Evolutionary conservation across 2,797 vertebrate species (phyloP).

Genomic region (Mustela erminea): DNA sequence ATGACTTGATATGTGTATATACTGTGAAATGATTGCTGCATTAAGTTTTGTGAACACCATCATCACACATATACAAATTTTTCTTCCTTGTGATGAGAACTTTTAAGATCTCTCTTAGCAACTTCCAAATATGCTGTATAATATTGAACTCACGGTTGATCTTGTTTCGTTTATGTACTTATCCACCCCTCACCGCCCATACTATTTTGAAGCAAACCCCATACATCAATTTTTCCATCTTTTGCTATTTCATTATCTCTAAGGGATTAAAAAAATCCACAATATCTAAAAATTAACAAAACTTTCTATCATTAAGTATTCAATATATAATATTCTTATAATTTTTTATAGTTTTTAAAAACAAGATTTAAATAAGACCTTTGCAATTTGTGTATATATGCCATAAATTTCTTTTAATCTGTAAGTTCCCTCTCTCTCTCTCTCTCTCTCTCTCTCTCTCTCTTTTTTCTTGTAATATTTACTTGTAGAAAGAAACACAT

Average conservation of each 20-base stretch:
- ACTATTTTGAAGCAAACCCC: not conserved
- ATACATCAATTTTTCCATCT: not conserved
- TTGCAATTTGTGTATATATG: not conserved
- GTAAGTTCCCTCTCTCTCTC: not conserved
- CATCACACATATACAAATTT: not conserved
- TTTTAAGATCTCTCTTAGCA: not conserved
- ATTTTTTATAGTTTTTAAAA: not conserved
- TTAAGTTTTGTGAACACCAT: not conserved
- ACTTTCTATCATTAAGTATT: not conserved
- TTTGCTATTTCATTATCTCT: not conserved
- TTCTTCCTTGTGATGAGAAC: not conserved
- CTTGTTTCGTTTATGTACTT: not conserved
- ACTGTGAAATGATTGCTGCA: not conserved
- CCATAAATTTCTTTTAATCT: constrained; percentile 18
- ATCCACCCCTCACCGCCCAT: not conserved
- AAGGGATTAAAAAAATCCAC: not conserved
- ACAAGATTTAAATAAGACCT: not conserved
- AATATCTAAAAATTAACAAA: not conserved
- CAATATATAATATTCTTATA: not conserved
- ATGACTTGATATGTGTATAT: not conserved
- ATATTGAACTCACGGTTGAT: not conserved
- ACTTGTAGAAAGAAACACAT: not conserved
- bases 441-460: too few relatives aligned
- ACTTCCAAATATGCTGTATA: not conserved
- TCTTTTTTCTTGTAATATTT: not conserved